Evolutionary conservation across 2,113 vertebrate species (phyloP).

Genomic region (Canis aureus): DNA sequence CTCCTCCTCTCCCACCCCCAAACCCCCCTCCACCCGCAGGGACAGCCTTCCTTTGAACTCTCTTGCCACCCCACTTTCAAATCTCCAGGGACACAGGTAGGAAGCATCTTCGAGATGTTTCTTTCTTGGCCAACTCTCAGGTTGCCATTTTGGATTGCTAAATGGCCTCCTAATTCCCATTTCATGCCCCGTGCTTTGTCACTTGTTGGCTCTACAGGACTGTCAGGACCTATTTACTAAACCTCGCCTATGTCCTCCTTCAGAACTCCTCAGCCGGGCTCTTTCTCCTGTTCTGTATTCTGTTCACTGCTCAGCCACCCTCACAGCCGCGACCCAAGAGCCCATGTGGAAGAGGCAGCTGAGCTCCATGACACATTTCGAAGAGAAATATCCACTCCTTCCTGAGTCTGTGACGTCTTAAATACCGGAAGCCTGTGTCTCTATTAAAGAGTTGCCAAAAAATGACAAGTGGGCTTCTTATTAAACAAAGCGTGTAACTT

Average conservation of each 20-base stretch:
- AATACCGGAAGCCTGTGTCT: slow-evolving; percentile 12
- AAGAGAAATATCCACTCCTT: not conserved
- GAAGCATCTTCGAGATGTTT: slow-evolving; percentile 47
- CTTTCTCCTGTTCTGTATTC: slow-evolving; percentile 76
- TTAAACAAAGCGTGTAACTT: not conserved
- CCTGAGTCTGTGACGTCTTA: not conserved
- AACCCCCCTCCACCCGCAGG: not conserved
- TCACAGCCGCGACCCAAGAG: slow-evolving; percentile 49
- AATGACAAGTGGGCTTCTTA: not conserved
- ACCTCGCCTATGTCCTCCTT: slow-evolving; percentile 52
- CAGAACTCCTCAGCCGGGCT: slow-evolving; percentile 32
- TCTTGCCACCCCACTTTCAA: slow-evolving; percentile 21
- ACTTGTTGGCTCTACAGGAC: slow-evolving; percentile 44
- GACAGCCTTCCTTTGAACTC: not conserved
- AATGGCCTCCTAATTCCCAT: slow-evolving; percentile 67
- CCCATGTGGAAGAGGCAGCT: slow-evolving; percentile 44
- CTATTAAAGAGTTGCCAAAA: not conserved
- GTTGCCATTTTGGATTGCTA: slow-evolving; percentile 69
- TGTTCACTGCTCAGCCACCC: slow-evolving; percentile 36
- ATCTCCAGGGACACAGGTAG: slow-evolving; percentile 18
- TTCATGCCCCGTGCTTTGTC: slow-evolving; percentile 57
- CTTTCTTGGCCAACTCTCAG: not conserved
- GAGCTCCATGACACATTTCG: not conserved
- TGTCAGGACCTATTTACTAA: slow-evolving; percentile 73
- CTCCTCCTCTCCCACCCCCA: too few relatives aligned